These are phyloP conservation scores for Eubucco bourcierii DNA, from an alignment of 2,113 vertebrate species.

Conservation along the genomic window DNA sequence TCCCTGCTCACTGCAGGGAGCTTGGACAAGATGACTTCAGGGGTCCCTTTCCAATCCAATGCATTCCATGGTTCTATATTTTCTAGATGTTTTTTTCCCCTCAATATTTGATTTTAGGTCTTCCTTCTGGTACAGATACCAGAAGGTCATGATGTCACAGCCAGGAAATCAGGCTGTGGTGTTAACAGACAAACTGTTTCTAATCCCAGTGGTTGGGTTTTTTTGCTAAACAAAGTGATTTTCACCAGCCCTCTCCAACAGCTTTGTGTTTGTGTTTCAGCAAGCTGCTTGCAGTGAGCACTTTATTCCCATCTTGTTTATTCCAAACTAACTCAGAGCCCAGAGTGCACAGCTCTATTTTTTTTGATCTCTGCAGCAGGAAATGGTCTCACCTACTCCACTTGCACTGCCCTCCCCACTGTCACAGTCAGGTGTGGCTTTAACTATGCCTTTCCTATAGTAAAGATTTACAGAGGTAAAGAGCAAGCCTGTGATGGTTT, in stretches of 20 bases:
- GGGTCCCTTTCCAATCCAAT: too few species aligned
- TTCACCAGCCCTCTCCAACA: not conserved
- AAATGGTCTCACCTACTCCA: not conserved
- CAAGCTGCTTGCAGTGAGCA: not conserved
- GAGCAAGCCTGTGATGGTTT: not conserved
- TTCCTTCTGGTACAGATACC: not conserved
- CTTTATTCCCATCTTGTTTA: not conserved
- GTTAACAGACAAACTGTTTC: not conserved
- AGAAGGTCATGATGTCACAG: not conserved
- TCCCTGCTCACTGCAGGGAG: too few species aligned
- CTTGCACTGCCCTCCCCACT: not conserved
- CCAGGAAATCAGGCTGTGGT: not conserved
- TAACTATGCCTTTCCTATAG: not conserved
- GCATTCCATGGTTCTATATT: not conserved
- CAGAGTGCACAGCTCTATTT: not conserved
- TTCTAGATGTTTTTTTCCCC: not conserved
- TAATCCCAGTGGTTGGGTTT: not conserved
- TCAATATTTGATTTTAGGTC: not conserved
- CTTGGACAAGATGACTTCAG: too few species aligned
- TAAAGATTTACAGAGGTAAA: not conserved
- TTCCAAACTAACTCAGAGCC: not conserved
- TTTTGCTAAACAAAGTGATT: constrained; percentile 13
- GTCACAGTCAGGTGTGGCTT: not conserved
- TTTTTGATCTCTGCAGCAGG: not conserved
- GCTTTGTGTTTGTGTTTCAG: not conserved